Percentiles rank a stretch among this genome's conserved stretches.
These are phyloP conservation scores for Dendrolimus houi DNA, from an alignment of 2,888 invertebrate species.

Conservation along the genomic window DNA sequence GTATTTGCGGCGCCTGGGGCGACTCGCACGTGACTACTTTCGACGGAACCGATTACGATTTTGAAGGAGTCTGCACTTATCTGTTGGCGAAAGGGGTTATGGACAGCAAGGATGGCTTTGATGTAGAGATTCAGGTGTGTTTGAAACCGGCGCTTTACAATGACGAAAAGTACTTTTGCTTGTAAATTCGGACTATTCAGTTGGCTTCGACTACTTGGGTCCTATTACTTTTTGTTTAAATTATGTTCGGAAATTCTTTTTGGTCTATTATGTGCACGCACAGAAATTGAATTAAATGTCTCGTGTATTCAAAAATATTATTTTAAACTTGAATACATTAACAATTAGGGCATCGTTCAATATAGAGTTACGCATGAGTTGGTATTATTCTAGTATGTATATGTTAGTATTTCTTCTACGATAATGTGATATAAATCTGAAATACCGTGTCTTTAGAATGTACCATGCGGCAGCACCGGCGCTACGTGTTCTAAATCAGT, in stretches of 20 bases:
- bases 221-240: neutral
- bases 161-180: no score
- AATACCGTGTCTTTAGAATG: slow-evolving; percentile 72
- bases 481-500: slow-evolving; percentile 92
- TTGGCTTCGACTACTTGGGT: no score
- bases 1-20: slow-evolving; percentile 90
- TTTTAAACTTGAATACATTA: no score
- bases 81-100: slow-evolving; percentile 85
- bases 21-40: slow-evolving; percentile 94
- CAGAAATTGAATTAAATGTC: no score
- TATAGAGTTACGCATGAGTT: no score
- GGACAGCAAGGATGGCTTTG: slow-evolving; percentile 79
- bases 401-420: no score
- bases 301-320: no score
- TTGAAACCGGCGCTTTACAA: neutral
- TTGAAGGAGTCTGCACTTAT: slow-evolving; percentile 93
- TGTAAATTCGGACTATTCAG: no score
- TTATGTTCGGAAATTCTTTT: neutral
- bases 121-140: slow-evolving; percentile 83
- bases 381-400: no score
- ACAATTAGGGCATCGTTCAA: no score
- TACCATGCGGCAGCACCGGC: slow-evolving; percentile 90
- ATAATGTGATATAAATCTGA: no score
- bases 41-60: slow-evolving; percentile 88
- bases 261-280: no score